phyloP scores from a whole-genome alignment of 2,113 vertebrate genomes.

The Cynocephalus volans region DNA sequence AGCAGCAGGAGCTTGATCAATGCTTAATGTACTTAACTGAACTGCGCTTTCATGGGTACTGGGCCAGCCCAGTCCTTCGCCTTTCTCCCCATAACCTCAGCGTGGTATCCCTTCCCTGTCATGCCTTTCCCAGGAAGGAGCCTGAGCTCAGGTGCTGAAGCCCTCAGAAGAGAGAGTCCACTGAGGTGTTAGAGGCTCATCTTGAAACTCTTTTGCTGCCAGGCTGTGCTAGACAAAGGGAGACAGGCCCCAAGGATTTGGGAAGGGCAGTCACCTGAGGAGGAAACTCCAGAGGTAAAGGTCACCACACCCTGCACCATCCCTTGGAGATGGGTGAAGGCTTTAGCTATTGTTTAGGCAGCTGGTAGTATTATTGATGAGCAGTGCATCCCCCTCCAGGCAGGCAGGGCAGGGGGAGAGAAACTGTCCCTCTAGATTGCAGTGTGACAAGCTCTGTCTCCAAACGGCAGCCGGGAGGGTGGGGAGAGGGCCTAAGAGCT shows the following conservation, averaged over 20 bases:
- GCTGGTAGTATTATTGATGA: neutral
- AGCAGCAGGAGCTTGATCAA: neutral
- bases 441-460: slow-evolving; percentile 57
- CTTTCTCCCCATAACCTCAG: neutral
- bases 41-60: neutral
- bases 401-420: neutral
- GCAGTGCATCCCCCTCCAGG: neutral
- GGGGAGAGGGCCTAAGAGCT: slow-evolving; percentile 69
- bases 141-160: neutral
- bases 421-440: neutral
- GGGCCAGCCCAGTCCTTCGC: neutral
- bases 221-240: neutral
- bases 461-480: slow-evolving; percentile 73
- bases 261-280: neutral
- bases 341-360: neutral
- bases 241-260: neutral
- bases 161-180: neutral
- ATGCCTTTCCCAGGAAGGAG: neutral
- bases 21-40: neutral
- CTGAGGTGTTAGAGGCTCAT: neutral
- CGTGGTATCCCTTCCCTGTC: neutral
- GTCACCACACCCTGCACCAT: neutral
- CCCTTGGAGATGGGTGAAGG: neutral
- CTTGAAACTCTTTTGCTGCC: neutral
- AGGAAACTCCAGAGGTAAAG: neutral